These are phyloP conservation scores for Pica pica DNA, from an alignment of 2,113 vertebrate species.

Conservation along the genomic window DNA sequence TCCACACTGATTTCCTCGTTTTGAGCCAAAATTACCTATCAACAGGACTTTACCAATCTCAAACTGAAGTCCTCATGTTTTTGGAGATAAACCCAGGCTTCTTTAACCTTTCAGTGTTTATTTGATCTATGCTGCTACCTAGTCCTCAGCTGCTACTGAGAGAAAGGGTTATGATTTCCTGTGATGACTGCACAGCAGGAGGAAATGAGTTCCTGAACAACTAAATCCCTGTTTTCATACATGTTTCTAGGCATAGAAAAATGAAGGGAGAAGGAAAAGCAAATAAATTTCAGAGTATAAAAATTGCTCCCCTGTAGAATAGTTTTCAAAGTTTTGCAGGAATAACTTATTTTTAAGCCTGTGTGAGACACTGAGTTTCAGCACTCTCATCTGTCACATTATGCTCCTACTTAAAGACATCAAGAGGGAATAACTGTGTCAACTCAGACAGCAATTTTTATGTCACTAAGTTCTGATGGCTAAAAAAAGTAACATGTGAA, in stretches of 20 bases:
- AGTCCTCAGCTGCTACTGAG: background rate
- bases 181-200: background rate
- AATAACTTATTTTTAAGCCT: background rate
- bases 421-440: conserved; percentile 26
- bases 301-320: background rate
- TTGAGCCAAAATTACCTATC: background rate
- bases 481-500: conserved; percentile 5
- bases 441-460: conserved; percentile 31
- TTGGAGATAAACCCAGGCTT: background rate
- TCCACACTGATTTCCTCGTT: background rate
- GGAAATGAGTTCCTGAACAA: background rate
- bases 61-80: background rate
- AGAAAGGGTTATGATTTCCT: background rate
- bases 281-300: background rate
- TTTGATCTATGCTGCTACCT: background rate
- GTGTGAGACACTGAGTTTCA: background rate
- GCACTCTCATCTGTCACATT: conserved; percentile 26
- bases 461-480: conserved; percentile 20
- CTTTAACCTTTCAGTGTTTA: background rate
- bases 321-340: conserved; percentile 8
- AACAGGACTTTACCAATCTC: background rate
- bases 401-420: background rate
- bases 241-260: background rate
- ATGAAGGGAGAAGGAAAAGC: background rate
- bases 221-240: conserved; percentile 1